Percentiles rank a stretch among this genome's conserved stretches.
Conservation (phyloP, 2,888 invertebrate species). For the Elmis aenea region DNA sequence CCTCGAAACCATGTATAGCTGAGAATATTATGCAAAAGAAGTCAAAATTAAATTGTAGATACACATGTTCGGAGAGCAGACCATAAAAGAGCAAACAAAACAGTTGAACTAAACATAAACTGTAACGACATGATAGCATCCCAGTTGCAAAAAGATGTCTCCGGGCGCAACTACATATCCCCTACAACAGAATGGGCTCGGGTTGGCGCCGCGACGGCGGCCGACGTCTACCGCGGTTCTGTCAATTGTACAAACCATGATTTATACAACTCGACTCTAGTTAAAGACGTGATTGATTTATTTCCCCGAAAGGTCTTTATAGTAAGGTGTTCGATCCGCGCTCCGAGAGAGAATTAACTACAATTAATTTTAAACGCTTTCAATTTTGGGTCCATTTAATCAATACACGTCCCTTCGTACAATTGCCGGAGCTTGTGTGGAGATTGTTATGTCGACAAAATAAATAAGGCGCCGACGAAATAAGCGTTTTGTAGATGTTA, state of each 20-base stretch:
- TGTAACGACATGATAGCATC: constrained; percentile 10
- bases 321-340: constrained; percentile 12
- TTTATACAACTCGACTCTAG: constrained; percentile 22
- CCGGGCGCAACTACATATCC: constrained; percentile 10
- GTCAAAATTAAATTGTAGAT: too few relatives aligned
- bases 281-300: constrained; percentile 25
- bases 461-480: too few relatives aligned
- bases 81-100: constrained; percentile 8
- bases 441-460: too few relatives aligned
- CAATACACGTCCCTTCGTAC: constrained; percentile 11
- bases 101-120: constrained; percentile 12
- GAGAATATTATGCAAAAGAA: too few relatives aligned
- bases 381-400: constrained; percentile 15
- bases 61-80: too few relatives aligned
- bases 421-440: too few relatives aligned
- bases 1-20: too few relatives aligned
- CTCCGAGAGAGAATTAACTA: constrained; percentile 14
- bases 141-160: constrained; percentile 15
- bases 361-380: constrained; percentile 17
- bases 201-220: constrained; percentile 18
- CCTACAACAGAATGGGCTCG: too few relatives aligned
- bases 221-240: constrained; percentile 15
- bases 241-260: constrained; percentile 24
- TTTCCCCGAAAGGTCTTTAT: constrained; percentile 18
- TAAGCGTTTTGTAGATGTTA: too few relatives aligned